These are phyloP conservation scores for Threskiornis aethiopicus DNA, from an alignment of 2,797 vertebrate species.

Conservation along the genomic window DNA sequence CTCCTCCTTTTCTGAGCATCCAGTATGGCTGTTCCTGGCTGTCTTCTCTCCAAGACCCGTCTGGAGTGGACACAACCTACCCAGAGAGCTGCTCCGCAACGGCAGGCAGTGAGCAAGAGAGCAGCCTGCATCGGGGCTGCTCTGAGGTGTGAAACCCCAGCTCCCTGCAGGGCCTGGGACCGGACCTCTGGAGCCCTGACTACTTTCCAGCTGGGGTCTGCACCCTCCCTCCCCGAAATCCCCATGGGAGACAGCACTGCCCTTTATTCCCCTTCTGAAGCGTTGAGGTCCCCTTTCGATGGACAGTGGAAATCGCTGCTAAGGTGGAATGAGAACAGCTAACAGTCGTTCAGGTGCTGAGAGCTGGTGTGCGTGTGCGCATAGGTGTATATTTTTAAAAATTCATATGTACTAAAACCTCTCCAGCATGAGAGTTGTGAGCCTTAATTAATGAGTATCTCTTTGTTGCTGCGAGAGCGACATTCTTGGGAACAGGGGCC, in stretches of 20 bases:
- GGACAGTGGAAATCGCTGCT: neutral
- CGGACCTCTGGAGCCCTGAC: too few relatives aligned
- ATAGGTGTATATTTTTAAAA: neutral
- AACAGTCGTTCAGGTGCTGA: fast-evolving
- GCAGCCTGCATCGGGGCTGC: neutral
- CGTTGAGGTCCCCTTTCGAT: fast-evolving
- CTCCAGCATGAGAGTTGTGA: neutral
- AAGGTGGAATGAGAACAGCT: fast-evolving
- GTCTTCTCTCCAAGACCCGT: neutral
- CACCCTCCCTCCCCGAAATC: neutral
- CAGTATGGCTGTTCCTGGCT: neutral
- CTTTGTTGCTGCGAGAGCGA: fast-evolving
- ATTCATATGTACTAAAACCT: neutral
- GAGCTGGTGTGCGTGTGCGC: neutral
- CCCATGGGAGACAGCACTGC: neutral
- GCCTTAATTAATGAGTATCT: neutral
- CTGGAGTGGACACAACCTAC: neutral
- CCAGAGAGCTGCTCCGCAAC: neutral
- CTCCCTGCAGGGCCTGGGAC: neutral
- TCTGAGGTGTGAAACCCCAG: neutral
- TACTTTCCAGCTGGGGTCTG: neutral
- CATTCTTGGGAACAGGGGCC: neutral
- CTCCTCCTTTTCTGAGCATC: neutral
- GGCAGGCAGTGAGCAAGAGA: neutral
- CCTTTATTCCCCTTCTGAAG: neutral